Conservation (phyloP, 1,140 invertebrate genomes). For the Dolichoris vasculosae region DNA sequence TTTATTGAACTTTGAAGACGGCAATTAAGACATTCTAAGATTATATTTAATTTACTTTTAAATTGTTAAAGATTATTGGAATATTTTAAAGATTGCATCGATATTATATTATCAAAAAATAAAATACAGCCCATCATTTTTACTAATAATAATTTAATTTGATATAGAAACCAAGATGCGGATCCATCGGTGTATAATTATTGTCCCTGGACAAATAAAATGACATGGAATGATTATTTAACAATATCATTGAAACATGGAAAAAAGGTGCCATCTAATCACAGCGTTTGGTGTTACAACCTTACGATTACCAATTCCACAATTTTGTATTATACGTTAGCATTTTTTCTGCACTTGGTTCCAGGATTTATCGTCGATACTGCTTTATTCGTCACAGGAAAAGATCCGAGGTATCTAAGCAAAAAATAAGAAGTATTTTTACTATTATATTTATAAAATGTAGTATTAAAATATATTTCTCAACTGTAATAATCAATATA, state of each 20-base stretch:
- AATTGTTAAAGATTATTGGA: too few species aligned
- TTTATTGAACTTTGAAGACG: too few species aligned
- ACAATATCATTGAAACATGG: constrained; percentile 70
- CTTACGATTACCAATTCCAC: constrained; percentile 69
- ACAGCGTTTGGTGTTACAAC: constrained; percentile 76
- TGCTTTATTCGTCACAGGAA: constrained; percentile 73
- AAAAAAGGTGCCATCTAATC: constrained; percentile 66
- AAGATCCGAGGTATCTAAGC: constrained; percentile 75
- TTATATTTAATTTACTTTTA: too few species aligned
- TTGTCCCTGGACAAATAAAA: constrained; percentile 64
- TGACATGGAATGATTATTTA: constrained; percentile 74
- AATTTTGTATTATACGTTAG: constrained; percentile 72
- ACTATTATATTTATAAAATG: background rate
- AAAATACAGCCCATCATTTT: too few species aligned
- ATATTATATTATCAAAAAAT: too few species aligned
- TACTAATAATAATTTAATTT: too few species aligned
- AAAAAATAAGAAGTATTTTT: background rate
- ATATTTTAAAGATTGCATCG: too few species aligned
- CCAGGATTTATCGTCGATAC: constrained; percentile 78
- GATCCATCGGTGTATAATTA: constrained; percentile 75
- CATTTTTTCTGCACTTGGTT: constrained; percentile 76
- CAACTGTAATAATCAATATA: too few species aligned
- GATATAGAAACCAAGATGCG: constrained; percentile 61
- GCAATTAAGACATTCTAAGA: too few species aligned
- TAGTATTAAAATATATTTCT: background rate